Percentiles rank a stretch among this genome's conserved stretches.
These are phyloP conservation scores for Carterocephalus palaemon DNA, from an alignment of 2,888 invertebrate genomes.

Conservation along the genomic window DNA sequence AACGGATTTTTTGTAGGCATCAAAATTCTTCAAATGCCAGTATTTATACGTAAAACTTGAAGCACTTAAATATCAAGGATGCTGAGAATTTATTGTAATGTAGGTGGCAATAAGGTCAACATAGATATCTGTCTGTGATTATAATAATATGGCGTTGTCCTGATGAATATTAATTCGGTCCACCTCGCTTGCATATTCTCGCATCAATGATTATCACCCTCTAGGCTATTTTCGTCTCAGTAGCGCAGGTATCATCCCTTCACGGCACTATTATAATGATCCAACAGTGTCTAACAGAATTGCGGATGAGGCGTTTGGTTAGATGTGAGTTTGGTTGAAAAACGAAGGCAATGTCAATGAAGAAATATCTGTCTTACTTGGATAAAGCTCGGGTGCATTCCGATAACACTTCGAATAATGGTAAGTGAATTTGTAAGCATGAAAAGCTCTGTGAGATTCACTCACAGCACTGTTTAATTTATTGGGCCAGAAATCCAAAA, in stretches of 20 bases:
- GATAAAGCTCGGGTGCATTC: slow-evolving; percentile 16
- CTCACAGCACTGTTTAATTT: too few relatives aligned
- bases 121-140: neutral
- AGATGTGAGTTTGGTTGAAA: neutral
- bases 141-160: neutral
- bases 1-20: too few relatives aligned
- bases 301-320: neutral
- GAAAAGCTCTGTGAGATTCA: too few relatives aligned
- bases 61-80: neutral
- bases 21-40: neutral
- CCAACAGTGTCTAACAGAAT: neutral
- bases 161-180: slow-evolving; percentile 9
- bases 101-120: slow-evolving; percentile 12
- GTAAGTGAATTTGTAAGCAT: slow-evolving; percentile 9
- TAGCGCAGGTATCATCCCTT: slow-evolving; percentile 12
- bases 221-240: slow-evolving; percentile 16
- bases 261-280: slow-evolving; percentile 3
- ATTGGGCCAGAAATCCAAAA: too few relatives aligned
- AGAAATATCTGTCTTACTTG: slow-evolving; percentile 16
- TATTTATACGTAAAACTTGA: neutral
- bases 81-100: too few relatives aligned
- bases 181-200: slow-evolving; percentile 8
- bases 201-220: slow-evolving; percentile 16
- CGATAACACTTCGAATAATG: slow-evolving; percentile 4
- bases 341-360: slow-evolving; percentile 1